Conservation (phyloP, 2,888 invertebrate species). For the Andrena bicolor region DNA sequence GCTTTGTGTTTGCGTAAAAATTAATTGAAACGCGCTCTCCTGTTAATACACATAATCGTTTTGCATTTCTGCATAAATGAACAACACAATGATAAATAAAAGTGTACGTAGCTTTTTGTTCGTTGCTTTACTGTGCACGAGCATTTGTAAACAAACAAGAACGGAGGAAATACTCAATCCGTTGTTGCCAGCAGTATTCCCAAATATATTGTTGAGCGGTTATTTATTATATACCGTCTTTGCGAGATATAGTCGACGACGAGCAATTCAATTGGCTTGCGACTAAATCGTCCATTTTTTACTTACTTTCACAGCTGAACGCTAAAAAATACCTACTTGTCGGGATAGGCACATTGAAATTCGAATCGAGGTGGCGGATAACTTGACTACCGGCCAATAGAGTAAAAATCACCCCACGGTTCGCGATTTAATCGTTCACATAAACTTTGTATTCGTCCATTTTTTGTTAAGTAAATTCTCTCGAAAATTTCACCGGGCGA, state of each 20-base stretch:
- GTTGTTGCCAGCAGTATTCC: neutral
- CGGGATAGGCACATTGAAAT: constrained; percentile 24
- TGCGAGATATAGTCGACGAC: neutral
- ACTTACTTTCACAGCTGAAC: constrained; percentile 9
- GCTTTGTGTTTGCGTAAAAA: constrained; percentile 10
- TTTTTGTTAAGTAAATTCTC: neutral
- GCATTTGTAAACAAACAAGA: neutral
- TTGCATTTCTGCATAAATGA: neutral
- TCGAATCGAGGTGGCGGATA: constrained; percentile 13
- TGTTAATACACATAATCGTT: neutral
- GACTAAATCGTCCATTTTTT: neutral
- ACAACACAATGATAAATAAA: neutral
- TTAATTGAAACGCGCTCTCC: constrained; percentile 6
- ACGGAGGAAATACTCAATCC: neutral
- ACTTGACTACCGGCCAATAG: constrained; percentile 3
- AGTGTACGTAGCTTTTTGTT: neutral
- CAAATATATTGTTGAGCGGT: neutral
- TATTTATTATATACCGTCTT: constrained; percentile 20
- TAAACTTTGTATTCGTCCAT: too few species aligned
- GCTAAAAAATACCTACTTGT: constrained; percentile 31
- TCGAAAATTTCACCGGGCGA: neutral
- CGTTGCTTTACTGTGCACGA: neutral
- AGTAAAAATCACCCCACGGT: constrained; percentile 14
- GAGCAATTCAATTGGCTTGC: constrained; percentile 18
- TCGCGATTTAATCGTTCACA: constrained; percentile 4